phyloP scores from a whole-genome alignment of 2,797 vertebrate genomes.

The Kryptolebias ocellatus region DNA sequence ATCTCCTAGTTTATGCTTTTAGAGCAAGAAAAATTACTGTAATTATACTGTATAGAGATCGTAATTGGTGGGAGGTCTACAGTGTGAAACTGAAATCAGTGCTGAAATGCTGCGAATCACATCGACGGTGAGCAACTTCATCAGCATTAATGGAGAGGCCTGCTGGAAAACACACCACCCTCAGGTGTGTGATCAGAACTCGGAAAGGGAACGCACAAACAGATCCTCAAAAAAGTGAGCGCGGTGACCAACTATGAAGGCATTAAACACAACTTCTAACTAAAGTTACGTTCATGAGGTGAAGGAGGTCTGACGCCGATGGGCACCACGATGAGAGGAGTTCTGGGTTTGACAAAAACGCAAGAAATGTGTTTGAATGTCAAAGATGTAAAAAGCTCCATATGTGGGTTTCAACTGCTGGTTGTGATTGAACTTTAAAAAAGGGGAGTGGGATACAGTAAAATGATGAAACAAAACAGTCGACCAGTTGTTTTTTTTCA shows the following conservation, averaged over 20 bases:
- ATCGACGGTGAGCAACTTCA: constrained; percentile 40
- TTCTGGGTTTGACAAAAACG: constrained; percentile 8
- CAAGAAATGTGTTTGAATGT: neutral
- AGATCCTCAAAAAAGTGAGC: constrained; percentile 10
- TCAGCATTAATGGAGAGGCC: constrained; percentile 11
- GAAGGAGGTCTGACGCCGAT: constrained; percentile 19
- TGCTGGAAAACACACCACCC: too few species aligned
- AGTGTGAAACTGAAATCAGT: constrained; percentile 51
- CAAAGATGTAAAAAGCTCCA: neutral
- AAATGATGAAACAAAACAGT: too few species aligned
- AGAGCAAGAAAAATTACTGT: constrained; percentile 71
- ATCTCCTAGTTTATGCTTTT: constrained; percentile 66
- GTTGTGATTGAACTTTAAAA: too few species aligned
- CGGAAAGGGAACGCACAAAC: constrained; percentile 41
- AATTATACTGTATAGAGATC: constrained; percentile 74
- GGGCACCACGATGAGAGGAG: constrained; percentile 14
- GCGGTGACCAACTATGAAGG: constrained; percentile 11
- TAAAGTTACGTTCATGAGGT: constrained; percentile 37
- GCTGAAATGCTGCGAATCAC: constrained; percentile 25
- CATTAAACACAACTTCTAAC: constrained; percentile 20
- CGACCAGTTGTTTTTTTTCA: too few species aligned
- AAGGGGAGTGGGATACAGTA: too few species aligned
- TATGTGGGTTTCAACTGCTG: too few species aligned
- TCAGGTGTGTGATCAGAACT: neutral
- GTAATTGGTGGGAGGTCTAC: constrained; percentile 60